Percentiles rank a stretch among this genome's conserved stretches.
phyloP scores from a whole-genome alignment of 2,797 vertebrate genomes.

The Clarias platycephalus region DNA sequence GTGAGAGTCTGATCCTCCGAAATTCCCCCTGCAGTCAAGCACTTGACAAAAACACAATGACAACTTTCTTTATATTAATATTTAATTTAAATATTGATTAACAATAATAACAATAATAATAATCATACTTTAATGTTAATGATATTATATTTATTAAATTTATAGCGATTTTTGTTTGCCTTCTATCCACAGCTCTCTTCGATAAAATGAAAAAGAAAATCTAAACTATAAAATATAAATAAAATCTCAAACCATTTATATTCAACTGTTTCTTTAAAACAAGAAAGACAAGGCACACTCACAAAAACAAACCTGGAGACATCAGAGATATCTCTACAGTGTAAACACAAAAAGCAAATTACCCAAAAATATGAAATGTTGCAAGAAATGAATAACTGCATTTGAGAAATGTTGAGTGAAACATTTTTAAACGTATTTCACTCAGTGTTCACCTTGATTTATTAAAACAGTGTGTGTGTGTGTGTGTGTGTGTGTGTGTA shows the following conservation, averaged over 20 bases:
- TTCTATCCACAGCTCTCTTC: neutral
- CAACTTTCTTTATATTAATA: no score
- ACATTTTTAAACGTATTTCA: constrained; percentile 11
- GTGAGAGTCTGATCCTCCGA: neutral
- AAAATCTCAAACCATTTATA: neutral
- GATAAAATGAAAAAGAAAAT: neutral
- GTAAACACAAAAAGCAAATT: constrained; percentile 16
- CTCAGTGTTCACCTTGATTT: constrained; percentile 1
- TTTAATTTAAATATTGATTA: no score
- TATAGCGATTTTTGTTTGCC: neutral
- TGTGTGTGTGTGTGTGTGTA: neutral
- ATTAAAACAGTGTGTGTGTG: neutral
- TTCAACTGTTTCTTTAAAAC: neutral
- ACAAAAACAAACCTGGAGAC: constrained; percentile 2
- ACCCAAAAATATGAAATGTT: constrained; percentile 23
- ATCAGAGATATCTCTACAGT: neutral
- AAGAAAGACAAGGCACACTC: neutral
- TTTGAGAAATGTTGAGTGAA: constrained; percentile 36
- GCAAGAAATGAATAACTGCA: constrained; percentile 31
- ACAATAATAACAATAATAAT: no score
- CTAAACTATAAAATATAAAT: neutral
- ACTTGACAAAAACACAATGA: neutral
- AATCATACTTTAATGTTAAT: no score
- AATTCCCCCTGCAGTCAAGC: neutral
- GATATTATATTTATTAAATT: neutral